phyloP scores from a whole-genome alignment of 2,113 vertebrate species.

The Mesocricetus auratus region DNA sequence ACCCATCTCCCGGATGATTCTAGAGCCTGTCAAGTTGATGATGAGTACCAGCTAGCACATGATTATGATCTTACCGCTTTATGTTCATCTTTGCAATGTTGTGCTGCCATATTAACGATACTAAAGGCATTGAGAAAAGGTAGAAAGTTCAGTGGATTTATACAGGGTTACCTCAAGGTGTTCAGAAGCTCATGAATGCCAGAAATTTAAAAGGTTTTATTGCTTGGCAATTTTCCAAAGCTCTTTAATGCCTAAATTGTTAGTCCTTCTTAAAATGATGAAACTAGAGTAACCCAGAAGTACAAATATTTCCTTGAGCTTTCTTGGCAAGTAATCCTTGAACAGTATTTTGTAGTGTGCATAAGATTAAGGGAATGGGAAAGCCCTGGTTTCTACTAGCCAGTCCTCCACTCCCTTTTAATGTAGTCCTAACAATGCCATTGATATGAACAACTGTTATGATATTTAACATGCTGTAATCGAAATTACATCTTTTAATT shows the following conservation, averaged over 20 bases:
- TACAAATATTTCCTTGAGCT: background rate
- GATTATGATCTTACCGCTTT: background rate
- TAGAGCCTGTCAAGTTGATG: background rate
- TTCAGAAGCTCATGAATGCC: background rate
- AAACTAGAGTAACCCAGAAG: background rate
- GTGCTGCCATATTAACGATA: background rate
- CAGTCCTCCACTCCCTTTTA: background rate
- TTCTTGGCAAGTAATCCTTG: background rate
- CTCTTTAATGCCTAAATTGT: background rate
- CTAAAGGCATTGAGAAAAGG: background rate
- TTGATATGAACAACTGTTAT: background rate
- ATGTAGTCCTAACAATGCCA: background rate
- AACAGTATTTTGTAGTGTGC: background rate
- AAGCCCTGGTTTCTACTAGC: background rate
- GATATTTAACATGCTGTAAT: background rate
- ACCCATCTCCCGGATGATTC: background rate
- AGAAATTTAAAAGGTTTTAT: background rate
- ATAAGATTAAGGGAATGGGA: background rate
- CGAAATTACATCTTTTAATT: slow-evolving; percentile 10
- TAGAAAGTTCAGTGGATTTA: background rate
- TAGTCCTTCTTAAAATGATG: background rate
- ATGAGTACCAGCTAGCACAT: background rate
- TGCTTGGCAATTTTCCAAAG: background rate
- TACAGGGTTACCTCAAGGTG: background rate
- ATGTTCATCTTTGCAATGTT: background rate